phyloP scores from a whole-genome alignment of 2,797 vertebrate genomes.

The Emys orbicularis region DNA sequence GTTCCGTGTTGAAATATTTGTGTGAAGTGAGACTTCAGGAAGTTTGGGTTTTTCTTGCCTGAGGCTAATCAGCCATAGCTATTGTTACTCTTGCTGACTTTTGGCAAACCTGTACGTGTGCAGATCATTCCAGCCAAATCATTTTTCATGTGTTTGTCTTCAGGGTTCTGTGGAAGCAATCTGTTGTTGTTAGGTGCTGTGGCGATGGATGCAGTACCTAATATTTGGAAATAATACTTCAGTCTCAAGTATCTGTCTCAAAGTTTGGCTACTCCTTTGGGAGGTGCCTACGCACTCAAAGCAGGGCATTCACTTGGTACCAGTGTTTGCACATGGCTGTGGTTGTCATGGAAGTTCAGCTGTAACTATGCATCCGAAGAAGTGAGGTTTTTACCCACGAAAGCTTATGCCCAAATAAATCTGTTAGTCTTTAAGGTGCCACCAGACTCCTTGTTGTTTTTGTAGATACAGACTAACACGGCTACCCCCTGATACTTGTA shows the following conservation, averaged over 20 bases:
- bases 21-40: neutral
- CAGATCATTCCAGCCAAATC: neutral
- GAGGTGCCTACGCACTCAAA: neutral
- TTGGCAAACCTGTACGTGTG: neutral
- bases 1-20: neutral
- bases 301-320: neutral
- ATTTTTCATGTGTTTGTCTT: neutral
- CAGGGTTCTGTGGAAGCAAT: neutral
- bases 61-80: conserved; percentile 7
- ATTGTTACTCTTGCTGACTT: conserved; percentile 1
- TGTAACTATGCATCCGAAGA: neutral
- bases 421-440: too few species aligned
- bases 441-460: too few species aligned
- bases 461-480: too few species aligned
- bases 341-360: neutral
- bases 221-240: neutral
- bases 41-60: neutral
- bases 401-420: too few species aligned
- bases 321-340: neutral
- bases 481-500: neutral
- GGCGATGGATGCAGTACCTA: neutral
- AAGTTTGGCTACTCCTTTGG: neutral
- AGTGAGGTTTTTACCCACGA: too few species aligned
- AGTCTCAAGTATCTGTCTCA: neutral
- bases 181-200: neutral